Evolutionary conservation across 37 sponge, comb jelly and placozoan species (phyloP).

Genomic region (Amphimedon queenslandica): DNA sequence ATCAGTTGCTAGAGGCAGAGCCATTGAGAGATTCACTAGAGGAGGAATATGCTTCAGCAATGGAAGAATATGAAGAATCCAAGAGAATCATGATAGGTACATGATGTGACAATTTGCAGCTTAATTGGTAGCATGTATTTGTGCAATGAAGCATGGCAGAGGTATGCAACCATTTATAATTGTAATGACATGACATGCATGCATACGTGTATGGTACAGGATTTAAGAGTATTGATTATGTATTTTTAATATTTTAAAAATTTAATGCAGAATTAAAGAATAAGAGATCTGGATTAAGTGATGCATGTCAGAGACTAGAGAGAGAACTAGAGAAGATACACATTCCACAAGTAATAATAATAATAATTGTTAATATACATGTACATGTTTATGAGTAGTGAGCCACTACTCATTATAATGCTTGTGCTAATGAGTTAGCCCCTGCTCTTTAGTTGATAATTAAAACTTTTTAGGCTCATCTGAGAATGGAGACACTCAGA

Average conservation of each 20-base stretch:
- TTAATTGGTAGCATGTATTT: too few species aligned
- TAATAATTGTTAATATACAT: too few species aligned
- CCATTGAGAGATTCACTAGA: conserved; percentile 22
- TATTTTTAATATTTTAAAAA: too few species aligned
- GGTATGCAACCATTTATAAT: too few species aligned
- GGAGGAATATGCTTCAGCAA: conserved; percentile 9
- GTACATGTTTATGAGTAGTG: too few species aligned
- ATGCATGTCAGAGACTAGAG: conserved; percentile 4
- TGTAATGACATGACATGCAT: background rate
- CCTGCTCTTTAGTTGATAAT: too few species aligned
- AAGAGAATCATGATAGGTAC: conserved; percentile 45
- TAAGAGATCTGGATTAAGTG: conserved; percentile 24
- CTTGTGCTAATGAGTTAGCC: too few species aligned
- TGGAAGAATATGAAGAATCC: conserved; percentile 30
- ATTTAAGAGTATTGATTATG: too few species aligned
- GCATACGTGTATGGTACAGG: background rate
- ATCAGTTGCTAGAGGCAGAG: conserved; percentile 13
- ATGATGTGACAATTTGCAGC: too few species aligned
- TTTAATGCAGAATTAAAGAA: conserved; percentile 34
- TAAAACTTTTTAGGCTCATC: conserved; percentile 47
- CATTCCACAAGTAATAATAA: conserved; percentile 51
- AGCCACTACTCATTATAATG: too few species aligned
- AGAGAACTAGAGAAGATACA: conserved; percentile 31
- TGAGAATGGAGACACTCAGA: conserved; percentile 44
- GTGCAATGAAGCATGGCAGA: too few species aligned